These are phyloP conservation scores for Mastomys natalensis DNA, from an alignment of 2,113 vertebrate species.

Conservation along the genomic window DNA sequence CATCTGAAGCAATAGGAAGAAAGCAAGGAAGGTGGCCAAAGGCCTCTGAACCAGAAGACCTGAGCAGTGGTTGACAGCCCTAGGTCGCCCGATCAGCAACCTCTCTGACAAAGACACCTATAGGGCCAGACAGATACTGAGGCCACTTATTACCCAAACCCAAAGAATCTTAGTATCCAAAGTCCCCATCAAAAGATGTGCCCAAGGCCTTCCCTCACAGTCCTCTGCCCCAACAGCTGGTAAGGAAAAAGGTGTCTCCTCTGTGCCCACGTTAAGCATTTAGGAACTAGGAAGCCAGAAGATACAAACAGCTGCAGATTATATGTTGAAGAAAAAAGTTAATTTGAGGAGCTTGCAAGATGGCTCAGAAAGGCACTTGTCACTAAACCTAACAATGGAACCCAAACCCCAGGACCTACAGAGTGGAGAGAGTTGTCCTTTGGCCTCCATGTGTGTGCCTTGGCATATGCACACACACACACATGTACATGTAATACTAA, in stretches of 20 bases:
- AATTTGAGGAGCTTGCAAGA: no score
- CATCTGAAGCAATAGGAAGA: background rate
- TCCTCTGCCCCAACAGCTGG: background rate
- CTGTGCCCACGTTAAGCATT: background rate
- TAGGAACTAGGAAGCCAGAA: background rate
- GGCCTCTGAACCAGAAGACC: background rate
- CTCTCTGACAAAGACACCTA: background rate
- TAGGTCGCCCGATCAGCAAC: background rate
- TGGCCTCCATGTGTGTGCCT: background rate
- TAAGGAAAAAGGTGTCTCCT: background rate
- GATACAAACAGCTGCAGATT: slow-evolving; percentile 4
- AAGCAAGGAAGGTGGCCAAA: background rate
- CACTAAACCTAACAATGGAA: background rate
- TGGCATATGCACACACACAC: no score
- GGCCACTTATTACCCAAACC: background rate
- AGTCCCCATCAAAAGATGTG: background rate
- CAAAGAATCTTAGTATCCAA: background rate
- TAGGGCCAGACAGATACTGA: background rate
- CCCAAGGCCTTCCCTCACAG: background rate
- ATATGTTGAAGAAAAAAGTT: background rate
- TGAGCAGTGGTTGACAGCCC: background rate
- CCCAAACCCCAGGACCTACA: background rate
- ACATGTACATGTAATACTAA: background rate
- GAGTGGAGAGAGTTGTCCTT: background rate
- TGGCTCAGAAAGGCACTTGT: background rate